Percentiles rank a stretch among this genome's conserved stretches.
Evolutionary conservation across 2,888 invertebrate genomes (phyloP).

Genomic region (Rhagonycha lutea): DNA sequence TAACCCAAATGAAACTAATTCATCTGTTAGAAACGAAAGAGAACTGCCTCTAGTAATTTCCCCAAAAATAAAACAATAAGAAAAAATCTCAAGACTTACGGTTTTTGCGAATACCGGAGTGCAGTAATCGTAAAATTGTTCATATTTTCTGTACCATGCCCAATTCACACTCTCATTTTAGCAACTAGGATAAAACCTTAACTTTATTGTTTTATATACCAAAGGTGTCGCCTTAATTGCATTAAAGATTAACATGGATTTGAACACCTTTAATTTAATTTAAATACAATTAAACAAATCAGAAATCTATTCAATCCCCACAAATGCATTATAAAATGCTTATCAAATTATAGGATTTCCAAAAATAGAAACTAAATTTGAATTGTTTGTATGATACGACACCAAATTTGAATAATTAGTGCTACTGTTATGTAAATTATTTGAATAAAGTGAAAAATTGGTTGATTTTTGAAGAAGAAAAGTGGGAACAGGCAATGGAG

Average conservation of each 20-base stretch:
- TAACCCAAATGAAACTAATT: too few relatives aligned
- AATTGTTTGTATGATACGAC: constrained; percentile 50
- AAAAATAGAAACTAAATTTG: neutral
- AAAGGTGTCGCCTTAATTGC: neutral
- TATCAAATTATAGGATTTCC: neutral
- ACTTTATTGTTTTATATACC: neutral
- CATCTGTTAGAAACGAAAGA: too few relatives aligned
- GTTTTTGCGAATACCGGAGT: neutral
- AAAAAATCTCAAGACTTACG: too few relatives aligned
- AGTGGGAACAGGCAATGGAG: too few relatives aligned
- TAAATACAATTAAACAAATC: neutral
- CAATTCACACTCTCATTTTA: neutral
- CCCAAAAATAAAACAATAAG: too few relatives aligned
- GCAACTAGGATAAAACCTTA: neutral
- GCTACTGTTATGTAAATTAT: neutral
- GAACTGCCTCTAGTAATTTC: too few relatives aligned
- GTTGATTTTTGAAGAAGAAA: too few relatives aligned
- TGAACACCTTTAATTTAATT: neutral
- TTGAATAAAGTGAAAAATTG: too few relatives aligned
- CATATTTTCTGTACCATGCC: neutral
- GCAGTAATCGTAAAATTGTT: neutral
- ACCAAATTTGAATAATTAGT: constrained; percentile 40
- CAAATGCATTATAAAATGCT: neutral
- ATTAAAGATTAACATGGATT: neutral
- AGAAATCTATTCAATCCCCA: neutral